These are phyloP conservation scores for Acrocephalus arundinaceus DNA, from an alignment of 2,113 vertebrate genomes.

Conservation along the genomic window DNA sequence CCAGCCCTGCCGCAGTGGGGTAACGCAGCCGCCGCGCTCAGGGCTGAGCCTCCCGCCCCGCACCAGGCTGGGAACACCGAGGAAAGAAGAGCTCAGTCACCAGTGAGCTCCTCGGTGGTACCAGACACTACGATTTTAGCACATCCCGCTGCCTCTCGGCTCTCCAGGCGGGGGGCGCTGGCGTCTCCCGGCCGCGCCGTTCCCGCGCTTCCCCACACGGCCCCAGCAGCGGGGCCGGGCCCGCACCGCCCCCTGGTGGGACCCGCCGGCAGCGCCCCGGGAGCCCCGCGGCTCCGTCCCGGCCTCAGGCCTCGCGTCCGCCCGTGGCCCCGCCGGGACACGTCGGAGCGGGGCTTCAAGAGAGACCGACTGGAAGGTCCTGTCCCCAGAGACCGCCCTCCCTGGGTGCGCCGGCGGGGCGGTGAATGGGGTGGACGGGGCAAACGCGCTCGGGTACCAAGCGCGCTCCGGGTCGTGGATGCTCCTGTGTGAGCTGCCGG, in stretches of 20 bases:
- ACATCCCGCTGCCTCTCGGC: background rate
- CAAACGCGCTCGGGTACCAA: background rate
- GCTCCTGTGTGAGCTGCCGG: background rate
- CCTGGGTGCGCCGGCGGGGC: too few species aligned
- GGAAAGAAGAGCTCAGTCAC: background rate
- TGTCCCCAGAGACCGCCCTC: background rate
- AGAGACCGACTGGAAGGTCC: background rate
- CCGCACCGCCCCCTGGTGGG: conserved; percentile 59
- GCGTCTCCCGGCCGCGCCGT: rapidly evolving
- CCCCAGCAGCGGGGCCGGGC: background rate
- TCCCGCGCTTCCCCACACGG: background rate
- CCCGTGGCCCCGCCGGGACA: background rate
- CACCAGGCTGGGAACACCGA: background rate
- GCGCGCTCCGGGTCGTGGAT: background rate
- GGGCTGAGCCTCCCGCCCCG: background rate
- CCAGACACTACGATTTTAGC: background rate
- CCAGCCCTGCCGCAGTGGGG: rapidly evolving
- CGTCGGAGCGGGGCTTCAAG: background rate
- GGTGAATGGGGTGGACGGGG: background rate
- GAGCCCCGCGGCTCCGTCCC: too few species aligned
- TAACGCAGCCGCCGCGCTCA: background rate
- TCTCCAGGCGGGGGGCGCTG: rapidly evolving
- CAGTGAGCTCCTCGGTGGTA: background rate
- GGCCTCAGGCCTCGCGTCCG: rapidly evolving
- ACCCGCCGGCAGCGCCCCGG: background rate